Evolutionary conservation across 1,140 invertebrate species (phyloP).

Genomic region (Teleogryllus occipitalis): DNA sequence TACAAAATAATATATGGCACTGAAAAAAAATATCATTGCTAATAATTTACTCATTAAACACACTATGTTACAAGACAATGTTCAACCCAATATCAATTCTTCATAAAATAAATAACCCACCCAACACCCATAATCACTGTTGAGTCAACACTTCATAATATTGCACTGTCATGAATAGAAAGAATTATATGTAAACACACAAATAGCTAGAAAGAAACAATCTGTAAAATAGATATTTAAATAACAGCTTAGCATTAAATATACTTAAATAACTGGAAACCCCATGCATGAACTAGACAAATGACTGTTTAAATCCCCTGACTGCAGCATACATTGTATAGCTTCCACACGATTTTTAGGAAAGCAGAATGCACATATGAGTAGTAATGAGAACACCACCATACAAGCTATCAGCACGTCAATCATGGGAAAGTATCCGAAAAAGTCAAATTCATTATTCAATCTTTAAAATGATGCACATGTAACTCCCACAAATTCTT

Average conservation of each 20-base stretch:
- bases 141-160: neutral
- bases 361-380: neutral
- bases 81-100: neutral
- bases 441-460: neutral
- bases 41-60: neutral
- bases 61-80: neutral
- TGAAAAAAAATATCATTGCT: neutral
- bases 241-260: neutral
- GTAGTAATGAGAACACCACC: neutral
- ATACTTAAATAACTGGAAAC: neutral
- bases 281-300: neutral
- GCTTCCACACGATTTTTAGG: neutral
- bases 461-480: neutral
- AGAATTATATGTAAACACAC: neutral
- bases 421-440: neutral
- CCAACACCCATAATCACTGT: neutral
- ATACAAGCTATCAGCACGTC: neutral
- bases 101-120: neutral
- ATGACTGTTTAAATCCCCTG: slow-evolving; percentile 1
- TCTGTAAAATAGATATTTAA: neutral
- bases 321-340: neutral
- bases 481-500: neutral
- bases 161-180: slow-evolving; percentile 4
- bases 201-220: neutral
- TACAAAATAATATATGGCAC: neutral